Conservation (phyloP, 2,797 vertebrate genomes). For the Falco naumanni region DNA sequence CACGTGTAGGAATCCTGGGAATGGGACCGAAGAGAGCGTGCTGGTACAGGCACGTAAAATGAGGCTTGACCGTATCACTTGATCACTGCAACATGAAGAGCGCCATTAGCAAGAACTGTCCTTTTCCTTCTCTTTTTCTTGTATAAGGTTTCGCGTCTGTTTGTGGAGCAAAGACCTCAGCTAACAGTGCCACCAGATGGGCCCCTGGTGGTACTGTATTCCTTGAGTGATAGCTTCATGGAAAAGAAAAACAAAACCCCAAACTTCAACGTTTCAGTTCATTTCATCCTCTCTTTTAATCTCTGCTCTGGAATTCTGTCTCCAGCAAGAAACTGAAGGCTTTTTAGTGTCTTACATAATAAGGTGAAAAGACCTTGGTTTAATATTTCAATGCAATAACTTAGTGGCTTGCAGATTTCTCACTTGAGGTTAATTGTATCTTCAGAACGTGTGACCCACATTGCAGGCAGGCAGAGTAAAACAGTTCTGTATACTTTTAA, state of each 20-base stretch:
- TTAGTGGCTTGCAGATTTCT: constrained; percentile 24
- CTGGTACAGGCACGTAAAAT: background rate
- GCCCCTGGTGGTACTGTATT: background rate
- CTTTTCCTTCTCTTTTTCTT: background rate
- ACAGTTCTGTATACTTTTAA: background rate
- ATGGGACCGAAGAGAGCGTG: background rate
- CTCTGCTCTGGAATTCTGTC: background rate
- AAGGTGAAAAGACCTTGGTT: constrained; percentile 25
- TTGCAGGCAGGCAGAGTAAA: background rate
- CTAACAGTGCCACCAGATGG: constrained; percentile 51
- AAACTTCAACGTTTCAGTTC: constrained; percentile 21
- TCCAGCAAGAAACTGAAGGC: background rate
- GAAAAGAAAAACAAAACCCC: background rate
- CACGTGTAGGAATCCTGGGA: background rate
- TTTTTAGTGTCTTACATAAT: background rate
- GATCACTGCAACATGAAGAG: background rate
- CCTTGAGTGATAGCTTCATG: background rate
- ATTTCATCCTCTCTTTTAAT: constrained; percentile 15
- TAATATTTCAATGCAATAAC: constrained; percentile 8
- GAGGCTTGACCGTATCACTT: background rate
- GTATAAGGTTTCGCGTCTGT: background rate
- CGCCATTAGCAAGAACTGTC: background rate
- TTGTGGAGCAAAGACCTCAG: background rate
- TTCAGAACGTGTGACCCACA: background rate
- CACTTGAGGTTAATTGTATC: constrained; percentile 50